Evolutionary conservation across 2,797 vertebrate genomes (phyloP), one percentile per base, ranked within the genome.

Genomic region (Acropternis orthonyx): DNA sequence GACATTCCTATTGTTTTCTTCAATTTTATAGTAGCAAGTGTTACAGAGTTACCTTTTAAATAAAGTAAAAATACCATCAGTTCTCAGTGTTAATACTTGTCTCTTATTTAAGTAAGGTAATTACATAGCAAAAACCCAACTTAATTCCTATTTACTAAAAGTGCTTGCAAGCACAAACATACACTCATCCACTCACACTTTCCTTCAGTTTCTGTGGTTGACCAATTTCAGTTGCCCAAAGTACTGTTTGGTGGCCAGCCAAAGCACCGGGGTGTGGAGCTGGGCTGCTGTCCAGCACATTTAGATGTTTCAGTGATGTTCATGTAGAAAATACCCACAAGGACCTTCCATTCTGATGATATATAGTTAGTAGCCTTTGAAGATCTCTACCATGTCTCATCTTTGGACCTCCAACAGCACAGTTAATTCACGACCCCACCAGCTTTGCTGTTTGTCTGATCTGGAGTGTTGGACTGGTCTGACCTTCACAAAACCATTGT

Each of bases 401-500:
- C 56, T 23, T 16, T 7, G 18, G 89, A 4, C 89, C 79, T 80
- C 91, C 91, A 83, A 51, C 34, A 77, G 69, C 0, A 8, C 1
- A 5, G 7, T 41, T 79, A 52, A 49, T 79, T 61, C 87, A 49
- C 1, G 0, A 30, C 41, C 41, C 71, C 63, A 30, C 14, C 63
- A 74, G 75, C 0, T 0, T 1, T 59, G 63, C 20, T 67, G 17
- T 17, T 71, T 51, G 72, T 82, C 89, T 86, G 56, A 85, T 88
- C 66, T 75, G 10, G 12, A 66, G 27, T 10, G 63, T 16, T 81
- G 76, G 73, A 68, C 91, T 68, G 82, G 75, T 54, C 72, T 80
- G 91, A 96, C 89, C 82, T 80, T 75, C 89, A 58, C 58, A 68
- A 94, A 92, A 14, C 58, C 88, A 91, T 72, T 93, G 88, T 59